Percentiles rank a stretch among this genome's conserved stretches.
Conservation (phyloP, 2,797 vertebrate species). For the Monodelphis domestica region DNA sequence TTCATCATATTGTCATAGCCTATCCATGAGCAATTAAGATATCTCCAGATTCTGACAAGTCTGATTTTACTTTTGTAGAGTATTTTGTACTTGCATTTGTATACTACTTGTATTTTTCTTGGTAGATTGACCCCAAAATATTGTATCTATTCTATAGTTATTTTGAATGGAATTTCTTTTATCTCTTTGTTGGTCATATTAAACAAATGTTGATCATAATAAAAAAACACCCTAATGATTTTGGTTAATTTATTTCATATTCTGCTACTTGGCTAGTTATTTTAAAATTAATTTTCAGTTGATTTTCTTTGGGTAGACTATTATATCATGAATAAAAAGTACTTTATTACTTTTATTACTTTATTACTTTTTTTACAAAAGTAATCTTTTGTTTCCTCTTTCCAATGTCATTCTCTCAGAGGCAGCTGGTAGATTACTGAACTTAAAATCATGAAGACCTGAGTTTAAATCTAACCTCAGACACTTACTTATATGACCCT, state of each 20-base stretch:
- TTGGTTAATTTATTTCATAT: not conserved
- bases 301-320: not conserved
- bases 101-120: not conserved
- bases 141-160: not conserved
- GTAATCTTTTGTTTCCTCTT: not conserved
- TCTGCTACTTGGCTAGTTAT: not conserved
- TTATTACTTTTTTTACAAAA: too few relatives aligned
- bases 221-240: too few relatives aligned
- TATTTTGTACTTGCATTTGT: not conserved
- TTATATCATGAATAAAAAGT: not conserved
- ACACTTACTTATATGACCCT: not conserved
- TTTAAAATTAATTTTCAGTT: not conserved
- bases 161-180: not conserved
- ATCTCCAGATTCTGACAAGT: not conserved
- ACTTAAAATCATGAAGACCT: not conserved
- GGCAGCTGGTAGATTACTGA: not conserved
- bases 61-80: not conserved
- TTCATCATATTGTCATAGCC: not conserved
- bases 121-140: too few relatives aligned
- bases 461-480: not conserved
- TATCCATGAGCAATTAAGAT: not conserved
- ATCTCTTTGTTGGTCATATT: not conserved
- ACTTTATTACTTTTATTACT: too few relatives aligned
- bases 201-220: too few relatives aligned
- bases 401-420: not conserved